Evolutionary conservation across 2,888 invertebrate genomes (phyloP).

Genomic region (Pristionchus arcanus): DNA sequence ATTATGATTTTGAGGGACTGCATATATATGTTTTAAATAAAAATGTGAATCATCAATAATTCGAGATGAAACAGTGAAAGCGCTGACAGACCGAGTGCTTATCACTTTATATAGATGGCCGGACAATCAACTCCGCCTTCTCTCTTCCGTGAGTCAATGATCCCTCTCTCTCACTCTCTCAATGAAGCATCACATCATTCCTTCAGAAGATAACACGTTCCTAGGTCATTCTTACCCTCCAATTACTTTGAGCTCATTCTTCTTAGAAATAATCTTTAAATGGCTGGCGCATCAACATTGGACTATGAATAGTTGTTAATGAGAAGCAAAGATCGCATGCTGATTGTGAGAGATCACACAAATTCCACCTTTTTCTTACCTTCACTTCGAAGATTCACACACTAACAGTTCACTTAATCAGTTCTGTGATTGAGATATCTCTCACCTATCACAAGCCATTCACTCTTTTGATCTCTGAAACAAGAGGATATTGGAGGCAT

Average conservation of each 20-base stretch:
- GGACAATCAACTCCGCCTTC: not conserved
- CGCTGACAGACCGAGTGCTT: not conserved
- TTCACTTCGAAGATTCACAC: not conserved
- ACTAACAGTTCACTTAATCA: not conserved
- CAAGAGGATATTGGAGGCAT: not conserved
- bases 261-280: not conserved
- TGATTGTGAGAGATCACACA: not conserved
- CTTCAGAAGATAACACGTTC: not conserved
- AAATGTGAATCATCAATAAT: not conserved
- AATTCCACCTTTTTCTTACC: not conserved
- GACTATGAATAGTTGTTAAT: not conserved
- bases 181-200: not conserved
- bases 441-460: not conserved
- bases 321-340: not conserved
- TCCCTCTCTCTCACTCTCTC: not conserved
- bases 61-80: not conserved
- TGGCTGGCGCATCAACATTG: not conserved
- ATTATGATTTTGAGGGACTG: too few species aligned
- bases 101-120: conserved; percentile 9
- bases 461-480: not conserved
- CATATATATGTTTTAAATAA: not conserved
- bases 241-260: not conserved
- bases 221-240: not conserved
- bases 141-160: conserved; percentile 2
- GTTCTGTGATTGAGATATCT: not conserved